Conservation (phyloP, 2,888 invertebrate genomes). For the Lissonota sp. region DNA sequence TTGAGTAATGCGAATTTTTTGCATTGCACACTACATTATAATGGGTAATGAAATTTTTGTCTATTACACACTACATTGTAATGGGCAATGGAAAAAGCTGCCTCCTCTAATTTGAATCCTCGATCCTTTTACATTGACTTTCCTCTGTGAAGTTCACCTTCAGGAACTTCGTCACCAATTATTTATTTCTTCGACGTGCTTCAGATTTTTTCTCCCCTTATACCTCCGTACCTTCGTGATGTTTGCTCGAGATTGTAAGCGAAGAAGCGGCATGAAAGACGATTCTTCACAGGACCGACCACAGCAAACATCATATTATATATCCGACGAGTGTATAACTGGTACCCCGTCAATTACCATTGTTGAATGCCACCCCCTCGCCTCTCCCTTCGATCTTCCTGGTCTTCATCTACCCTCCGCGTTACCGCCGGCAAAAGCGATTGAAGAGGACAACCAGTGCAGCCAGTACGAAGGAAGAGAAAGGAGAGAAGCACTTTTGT, state of each 20-base stretch:
- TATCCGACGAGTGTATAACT: conserved; percentile 57
- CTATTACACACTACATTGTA: no score
- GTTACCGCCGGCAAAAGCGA: conserved; percentile 6
- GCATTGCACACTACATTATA: no score
- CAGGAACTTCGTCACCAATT: neutral
- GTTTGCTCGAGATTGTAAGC: neutral
- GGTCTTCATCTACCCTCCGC: neutral
- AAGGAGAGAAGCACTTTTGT: conserved; percentile 58
- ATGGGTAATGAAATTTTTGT: no score
- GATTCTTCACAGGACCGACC: conserved; percentile 9
- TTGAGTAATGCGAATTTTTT: no score
- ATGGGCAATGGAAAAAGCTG: no score
- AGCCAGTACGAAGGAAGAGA: neutral
- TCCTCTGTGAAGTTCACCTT: no score
- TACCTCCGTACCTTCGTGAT: neutral
- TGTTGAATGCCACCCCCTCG: conserved; percentile 49
- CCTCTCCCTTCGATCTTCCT: conserved; percentile 7
- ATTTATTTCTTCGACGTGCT: neutral
- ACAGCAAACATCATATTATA: conserved; percentile 60
- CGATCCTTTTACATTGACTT: no score
- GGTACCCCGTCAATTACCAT: conserved; percentile 66
- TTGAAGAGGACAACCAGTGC: neutral
- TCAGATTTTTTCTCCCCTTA: neutral
- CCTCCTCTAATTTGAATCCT: no score
- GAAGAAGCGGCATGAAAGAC: neutral